Percentiles rank a stretch among this genome's conserved stretches.
Conservation (phyloP, 92 coral and sea anemone species). For the Zoanthus sansibaricus region DNA sequence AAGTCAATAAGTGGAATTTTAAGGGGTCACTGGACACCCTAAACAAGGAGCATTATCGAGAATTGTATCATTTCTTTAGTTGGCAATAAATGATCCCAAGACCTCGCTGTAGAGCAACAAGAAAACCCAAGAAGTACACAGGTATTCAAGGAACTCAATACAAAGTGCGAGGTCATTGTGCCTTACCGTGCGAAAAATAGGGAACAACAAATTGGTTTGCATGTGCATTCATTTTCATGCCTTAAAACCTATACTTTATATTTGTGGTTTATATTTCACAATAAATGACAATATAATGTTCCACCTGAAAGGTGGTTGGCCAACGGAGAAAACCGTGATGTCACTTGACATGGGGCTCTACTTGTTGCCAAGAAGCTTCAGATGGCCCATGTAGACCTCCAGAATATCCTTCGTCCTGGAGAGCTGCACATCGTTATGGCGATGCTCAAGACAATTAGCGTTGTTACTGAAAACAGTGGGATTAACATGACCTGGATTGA, state of each 20-base stretch:
- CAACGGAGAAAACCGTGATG: constrained; percentile 27
- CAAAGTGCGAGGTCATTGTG: constrained; percentile 41
- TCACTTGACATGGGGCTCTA: constrained; percentile 42
- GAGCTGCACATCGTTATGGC: constrained; percentile 54
- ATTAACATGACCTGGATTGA: constrained; percentile 51
- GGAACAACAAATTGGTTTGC: constrained; percentile 45
- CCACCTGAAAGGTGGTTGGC: constrained; percentile 28
- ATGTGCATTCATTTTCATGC: too few relatives aligned
- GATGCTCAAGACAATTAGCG: constrained; percentile 30
- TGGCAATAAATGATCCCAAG: constrained; percentile 60
- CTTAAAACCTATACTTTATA: too few relatives aligned
- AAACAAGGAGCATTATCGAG: background rate
- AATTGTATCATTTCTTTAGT: constrained; percentile 59
- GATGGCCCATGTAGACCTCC: constrained; percentile 43
- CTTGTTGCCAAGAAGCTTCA: constrained; percentile 46
- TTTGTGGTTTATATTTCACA: too few relatives aligned
- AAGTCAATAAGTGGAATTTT: constrained; percentile 34
- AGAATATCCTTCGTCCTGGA: constrained; percentile 45
- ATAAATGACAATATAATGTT: background rate
- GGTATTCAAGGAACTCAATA: constrained; percentile 38
- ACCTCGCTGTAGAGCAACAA: constrained; percentile 25
- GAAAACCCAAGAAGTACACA: constrained; percentile 52
- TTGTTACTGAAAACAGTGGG: constrained; percentile 42
- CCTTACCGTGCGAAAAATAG: constrained; percentile 31
- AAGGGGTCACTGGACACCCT: constrained; percentile 48